Evolutionary conservation across 2,113 vertebrate genomes (phyloP).

Genomic region (Pseudolaguvia tuberculata): DNA sequence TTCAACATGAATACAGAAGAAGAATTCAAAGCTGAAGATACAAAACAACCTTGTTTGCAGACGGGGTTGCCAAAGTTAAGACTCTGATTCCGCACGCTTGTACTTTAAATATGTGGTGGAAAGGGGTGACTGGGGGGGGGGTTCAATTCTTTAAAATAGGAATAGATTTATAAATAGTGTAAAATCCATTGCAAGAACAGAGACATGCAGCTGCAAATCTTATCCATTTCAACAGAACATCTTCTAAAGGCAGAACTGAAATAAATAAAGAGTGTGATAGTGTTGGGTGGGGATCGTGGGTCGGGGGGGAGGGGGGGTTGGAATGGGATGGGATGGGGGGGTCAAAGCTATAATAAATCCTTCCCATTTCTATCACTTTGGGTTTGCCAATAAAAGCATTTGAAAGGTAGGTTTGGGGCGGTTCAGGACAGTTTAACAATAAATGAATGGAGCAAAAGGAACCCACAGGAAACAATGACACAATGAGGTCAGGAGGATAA

Average conservation of each 20-base stretch:
- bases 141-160: constrained; percentile 46
- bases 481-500: constrained; percentile 31
- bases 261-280: constrained; percentile 68
- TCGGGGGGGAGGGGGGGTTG: no score
- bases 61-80: constrained; percentile 19
- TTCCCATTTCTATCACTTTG: constrained; percentile 66
- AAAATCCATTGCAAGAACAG: constrained; percentile 64
- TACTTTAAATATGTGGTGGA: constrained; percentile 39
- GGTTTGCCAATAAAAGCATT: constrained; percentile 61
- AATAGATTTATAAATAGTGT: constrained; percentile 58
- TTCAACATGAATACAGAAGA: constrained; percentile 54
- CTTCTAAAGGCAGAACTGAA: constrained; percentile 53
- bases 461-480: constrained; percentile 55
- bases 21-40: constrained; percentile 59
- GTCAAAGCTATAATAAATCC: constrained; percentile 71
- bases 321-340: no score
- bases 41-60: constrained; percentile 43
- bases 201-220: constrained; percentile 63
- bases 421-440: constrained; percentile 62
- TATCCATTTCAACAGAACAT: constrained; percentile 37
- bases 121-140: no score
- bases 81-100: constrained; percentile 45
- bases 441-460: constrained; percentile 61
- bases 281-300: constrained; percentile 63
- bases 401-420: constrained; percentile 67